Evolutionary conservation across 2,797 vertebrate genomes (phyloP).

Genomic region (Lithobates sylvaticus): DNA sequence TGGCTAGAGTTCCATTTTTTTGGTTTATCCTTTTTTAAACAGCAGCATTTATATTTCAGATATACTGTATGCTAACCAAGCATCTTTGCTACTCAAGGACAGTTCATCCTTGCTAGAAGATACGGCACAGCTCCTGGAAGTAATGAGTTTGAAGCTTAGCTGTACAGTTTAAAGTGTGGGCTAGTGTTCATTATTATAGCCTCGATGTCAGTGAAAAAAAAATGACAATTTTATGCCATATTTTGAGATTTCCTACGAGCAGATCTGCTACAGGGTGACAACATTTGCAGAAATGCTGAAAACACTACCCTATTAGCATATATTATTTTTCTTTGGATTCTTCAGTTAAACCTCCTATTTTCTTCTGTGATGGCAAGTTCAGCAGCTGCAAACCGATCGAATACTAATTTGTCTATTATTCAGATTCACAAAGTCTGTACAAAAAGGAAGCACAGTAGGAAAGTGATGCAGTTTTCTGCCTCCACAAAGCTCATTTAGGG

Average conservation of each 20-base stretch:
- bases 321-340: too few species aligned
- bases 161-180: background rate
- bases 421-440: background rate
- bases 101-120: background rate
- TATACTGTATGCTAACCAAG: too few species aligned
- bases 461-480: background rate
- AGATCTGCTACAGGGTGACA: background rate
- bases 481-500: too few species aligned
- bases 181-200: background rate
- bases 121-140: background rate
- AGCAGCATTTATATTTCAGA: too few species aligned
- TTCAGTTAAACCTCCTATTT: background rate
- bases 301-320: background rate
- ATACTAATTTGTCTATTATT: background rate
- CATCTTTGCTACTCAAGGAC: too few species aligned
- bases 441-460: too few species aligned
- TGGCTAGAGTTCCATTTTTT: background rate
- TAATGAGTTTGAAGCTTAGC: background rate
- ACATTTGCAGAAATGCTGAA: background rate
- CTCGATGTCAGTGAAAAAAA: background rate
- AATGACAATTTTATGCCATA: background rate
- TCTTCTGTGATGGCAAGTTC: background rate
- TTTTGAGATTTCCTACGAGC: background rate
- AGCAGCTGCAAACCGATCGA: constrained; percentile 7
- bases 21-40: too few species aligned